Conservation (phyloP, 2,113 vertebrate genomes). For the Pampusana beccarii region DNA sequence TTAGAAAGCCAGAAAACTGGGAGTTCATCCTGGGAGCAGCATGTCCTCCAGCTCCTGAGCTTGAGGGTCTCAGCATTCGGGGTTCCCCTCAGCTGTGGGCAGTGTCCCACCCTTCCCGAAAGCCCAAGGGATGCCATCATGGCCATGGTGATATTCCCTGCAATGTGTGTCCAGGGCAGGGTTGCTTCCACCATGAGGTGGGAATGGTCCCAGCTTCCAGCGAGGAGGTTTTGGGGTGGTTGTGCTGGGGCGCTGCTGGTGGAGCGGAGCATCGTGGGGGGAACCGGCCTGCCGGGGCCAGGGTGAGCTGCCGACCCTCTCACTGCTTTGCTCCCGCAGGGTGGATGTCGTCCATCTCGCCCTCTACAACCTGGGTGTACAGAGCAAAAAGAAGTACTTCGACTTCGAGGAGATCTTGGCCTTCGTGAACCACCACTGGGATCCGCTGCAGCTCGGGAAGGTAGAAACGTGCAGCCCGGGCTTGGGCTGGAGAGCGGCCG, state of each 20-base stretch:
- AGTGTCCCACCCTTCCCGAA: too few relatives aligned
- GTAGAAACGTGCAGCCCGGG: slow-evolving; percentile 34
- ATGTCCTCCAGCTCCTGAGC: too few relatives aligned
- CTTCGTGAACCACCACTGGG: slow-evolving; percentile 92
- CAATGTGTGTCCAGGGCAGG: background rate
- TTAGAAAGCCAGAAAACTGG: too few relatives aligned
- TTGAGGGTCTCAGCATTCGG: too few relatives aligned
- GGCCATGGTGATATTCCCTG: too few relatives aligned
- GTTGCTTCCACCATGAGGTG: background rate
- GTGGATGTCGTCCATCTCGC: slow-evolving; percentile 94
- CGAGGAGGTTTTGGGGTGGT: accelerated
- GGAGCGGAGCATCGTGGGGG: background rate
- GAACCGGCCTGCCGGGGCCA: background rate
- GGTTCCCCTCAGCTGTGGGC: too few relatives aligned
- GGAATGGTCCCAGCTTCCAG: background rate
- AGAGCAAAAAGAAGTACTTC: slow-evolving; percentile 98
- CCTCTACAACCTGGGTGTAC: slow-evolving; percentile 93
- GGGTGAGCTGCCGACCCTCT: background rate
- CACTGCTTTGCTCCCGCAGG: slow-evolving; percentile 67
- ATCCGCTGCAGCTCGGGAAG: slow-evolving; percentile 93
- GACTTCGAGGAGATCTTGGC: slow-evolving; percentile 93
- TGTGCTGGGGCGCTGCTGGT: background rate
- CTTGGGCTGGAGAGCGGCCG: background rate
- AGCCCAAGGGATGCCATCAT: too few relatives aligned
- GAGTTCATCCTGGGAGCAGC: too few relatives aligned